These are phyloP conservation scores for Chauna torquata DNA, from an alignment of 2,113 vertebrate species.

Conservation along the genomic window DNA sequence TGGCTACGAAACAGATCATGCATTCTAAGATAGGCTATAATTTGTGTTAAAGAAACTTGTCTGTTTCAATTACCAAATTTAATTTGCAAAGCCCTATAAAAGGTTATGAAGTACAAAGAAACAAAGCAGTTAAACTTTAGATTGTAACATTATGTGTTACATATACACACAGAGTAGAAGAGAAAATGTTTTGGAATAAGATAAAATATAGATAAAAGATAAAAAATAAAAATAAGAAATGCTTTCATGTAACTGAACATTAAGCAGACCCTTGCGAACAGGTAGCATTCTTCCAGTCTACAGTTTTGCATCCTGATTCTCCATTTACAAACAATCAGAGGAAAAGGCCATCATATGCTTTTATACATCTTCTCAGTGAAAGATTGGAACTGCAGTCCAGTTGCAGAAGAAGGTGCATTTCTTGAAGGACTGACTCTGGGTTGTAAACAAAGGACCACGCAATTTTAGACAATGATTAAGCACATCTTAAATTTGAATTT, in stretches of 20 bases:
- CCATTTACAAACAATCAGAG: neutral
- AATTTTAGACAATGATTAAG: neutral
- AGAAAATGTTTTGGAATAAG: neutral
- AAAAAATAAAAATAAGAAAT: neutral
- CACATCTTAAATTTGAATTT: neutral
- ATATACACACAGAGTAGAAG: neutral
- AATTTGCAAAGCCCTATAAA: conserved; percentile 63
- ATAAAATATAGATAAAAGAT: neutral
- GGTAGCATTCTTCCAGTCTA: neutral
- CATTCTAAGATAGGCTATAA: conserved; percentile 62
- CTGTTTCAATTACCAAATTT: conserved; percentile 60
- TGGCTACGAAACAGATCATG: conserved; percentile 61
- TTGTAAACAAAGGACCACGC: neutral
- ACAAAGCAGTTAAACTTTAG: conserved; percentile 28
- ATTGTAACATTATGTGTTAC: neutral
- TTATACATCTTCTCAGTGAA: neutral
- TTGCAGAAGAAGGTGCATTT: neutral
- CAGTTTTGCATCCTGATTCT: neutral
- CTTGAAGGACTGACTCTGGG: neutral
- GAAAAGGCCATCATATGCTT: neutral
- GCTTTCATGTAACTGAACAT: neutral
- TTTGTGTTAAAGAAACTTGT: conserved; percentile 67
- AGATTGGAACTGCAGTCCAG: neutral
- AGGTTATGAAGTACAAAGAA: conserved; percentile 52
- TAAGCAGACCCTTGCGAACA: neutral